These are phyloP conservation scores for Neofelis nebulosa DNA, from an alignment of 2,113 vertebrate genomes.

Conservation along the genomic window DNA sequence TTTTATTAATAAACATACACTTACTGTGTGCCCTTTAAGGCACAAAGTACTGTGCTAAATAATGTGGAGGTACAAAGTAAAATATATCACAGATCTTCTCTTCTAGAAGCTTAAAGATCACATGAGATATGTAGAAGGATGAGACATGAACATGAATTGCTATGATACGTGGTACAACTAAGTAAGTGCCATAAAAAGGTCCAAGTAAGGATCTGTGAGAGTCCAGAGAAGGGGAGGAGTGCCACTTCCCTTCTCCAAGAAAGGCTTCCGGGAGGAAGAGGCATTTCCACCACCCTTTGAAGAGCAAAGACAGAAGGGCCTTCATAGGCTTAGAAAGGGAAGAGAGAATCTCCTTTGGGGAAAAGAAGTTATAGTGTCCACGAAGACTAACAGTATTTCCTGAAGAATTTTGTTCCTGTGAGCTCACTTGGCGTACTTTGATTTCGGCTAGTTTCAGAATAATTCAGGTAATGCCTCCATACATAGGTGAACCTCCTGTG, in stretches of 20 bases:
- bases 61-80: background rate
- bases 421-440: background rate
- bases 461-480: background rate
- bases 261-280: background rate
- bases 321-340: background rate
- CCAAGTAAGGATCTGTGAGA: background rate
- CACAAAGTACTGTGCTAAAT: background rate
- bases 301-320: background rate
- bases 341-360: background rate
- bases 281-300: background rate
- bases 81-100: background rate
- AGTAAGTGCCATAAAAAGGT: background rate
- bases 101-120: background rate
- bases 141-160: background rate
- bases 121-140: background rate
- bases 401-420: background rate
- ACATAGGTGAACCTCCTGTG: background rate
- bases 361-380: background rate
- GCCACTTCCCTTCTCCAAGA: background rate
- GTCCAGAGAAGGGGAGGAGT: background rate
- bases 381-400: background rate
- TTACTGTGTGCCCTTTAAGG: background rate
- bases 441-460: background rate
- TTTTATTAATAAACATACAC: background rate
- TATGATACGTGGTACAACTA: background rate